Base-by-base conservation (phyloP, 2,113 vertebrate genomes). In the Petaurus breviceps region DNA sequence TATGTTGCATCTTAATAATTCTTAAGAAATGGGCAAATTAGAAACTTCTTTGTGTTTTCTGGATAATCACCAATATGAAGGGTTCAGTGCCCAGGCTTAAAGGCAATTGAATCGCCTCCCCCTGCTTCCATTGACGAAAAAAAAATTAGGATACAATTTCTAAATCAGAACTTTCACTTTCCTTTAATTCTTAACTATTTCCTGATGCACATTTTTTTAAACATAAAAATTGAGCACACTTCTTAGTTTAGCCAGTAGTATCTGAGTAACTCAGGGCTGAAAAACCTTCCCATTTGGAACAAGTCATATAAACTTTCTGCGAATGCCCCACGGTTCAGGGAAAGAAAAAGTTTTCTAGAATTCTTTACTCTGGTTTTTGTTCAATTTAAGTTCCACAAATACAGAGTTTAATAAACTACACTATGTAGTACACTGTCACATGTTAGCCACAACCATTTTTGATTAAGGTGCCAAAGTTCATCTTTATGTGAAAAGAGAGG, bases 261-360 rank as follows among this genome's bases (percentile, higher is more conserved):
- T 94, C 92, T 89, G 89, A 96, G 95, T 92, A 97, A 95, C 91
- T 77, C 92, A 95, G 95, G 94, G 92, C 94, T 92, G 93, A 57
- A 92, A 96, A 95, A 93, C 51, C 61, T 97, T 98, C 96, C 97
- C 94, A 93, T 94, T 16, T 97, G 97, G 97, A 96, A 97, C 26
- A 47, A 96, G 91, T 51, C 52, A 50, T 53, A n/a, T 14, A 92
- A 95, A 96, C 94, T 97, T 92, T 93, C 93, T 95, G 92, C 91
- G 95, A 96, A 97, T 95, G 94, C 94, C 92, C 93, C 94, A 94
- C n/a, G 93, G 91, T 91, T 97, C 95, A 90, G 10, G 43, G 93
- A 95, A 91, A 97, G 91, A 95, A 97, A 98, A 97, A 95, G 97
- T 94, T 97, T 97, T 93, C 89, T 93, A 61, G 23, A 26, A 91